Conservation (phyloP, 1,140 invertebrate species). For the Papilio polyxenes region DNA sequence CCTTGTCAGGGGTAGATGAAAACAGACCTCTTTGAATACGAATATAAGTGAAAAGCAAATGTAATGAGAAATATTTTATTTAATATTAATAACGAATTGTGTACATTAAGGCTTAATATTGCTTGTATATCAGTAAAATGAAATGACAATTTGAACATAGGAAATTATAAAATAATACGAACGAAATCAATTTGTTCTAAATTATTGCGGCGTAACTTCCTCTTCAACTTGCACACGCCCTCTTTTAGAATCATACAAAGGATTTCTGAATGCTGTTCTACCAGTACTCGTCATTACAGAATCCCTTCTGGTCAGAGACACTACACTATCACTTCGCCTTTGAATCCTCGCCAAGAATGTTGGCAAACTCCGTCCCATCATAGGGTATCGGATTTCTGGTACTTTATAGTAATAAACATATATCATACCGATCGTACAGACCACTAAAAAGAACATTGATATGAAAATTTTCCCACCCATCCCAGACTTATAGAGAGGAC, state of each 20-base stretch:
- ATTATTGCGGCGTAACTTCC: slow-evolving; percentile 46
- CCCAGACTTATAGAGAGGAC: slow-evolving; percentile 55
- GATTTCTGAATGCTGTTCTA: slow-evolving; percentile 70
- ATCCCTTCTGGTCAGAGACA: slow-evolving; percentile 70
- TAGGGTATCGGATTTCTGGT: slow-evolving; percentile 51
- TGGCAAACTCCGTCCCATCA: slow-evolving; percentile 44
- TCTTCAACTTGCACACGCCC: slow-evolving; percentile 58
- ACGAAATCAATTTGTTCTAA: slow-evolving; percentile 12
- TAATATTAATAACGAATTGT: neutral
- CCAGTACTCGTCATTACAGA: slow-evolving; percentile 49
- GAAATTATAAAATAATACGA: neutral
- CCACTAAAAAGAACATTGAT: slow-evolving; percentile 64
- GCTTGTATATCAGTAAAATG: neutral
- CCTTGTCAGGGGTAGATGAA: neutral
- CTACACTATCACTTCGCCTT: slow-evolving; percentile 67
- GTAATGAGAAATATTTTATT: neutral
- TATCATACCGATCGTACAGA: slow-evolving; percentile 52
- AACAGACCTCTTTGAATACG: no score
- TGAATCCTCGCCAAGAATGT: slow-evolving; percentile 62
- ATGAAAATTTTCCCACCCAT: slow-evolving; percentile 63
- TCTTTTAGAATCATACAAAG: slow-evolving; percentile 70
- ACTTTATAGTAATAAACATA: slow-evolving; percentile 70
- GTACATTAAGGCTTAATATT: neutral
- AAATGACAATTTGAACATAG: neutral
- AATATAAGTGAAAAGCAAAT: neutral